Evolutionary conservation across 2,888 invertebrate genomes (phyloP).

Genomic region (Schizaphis graminum): DNA sequence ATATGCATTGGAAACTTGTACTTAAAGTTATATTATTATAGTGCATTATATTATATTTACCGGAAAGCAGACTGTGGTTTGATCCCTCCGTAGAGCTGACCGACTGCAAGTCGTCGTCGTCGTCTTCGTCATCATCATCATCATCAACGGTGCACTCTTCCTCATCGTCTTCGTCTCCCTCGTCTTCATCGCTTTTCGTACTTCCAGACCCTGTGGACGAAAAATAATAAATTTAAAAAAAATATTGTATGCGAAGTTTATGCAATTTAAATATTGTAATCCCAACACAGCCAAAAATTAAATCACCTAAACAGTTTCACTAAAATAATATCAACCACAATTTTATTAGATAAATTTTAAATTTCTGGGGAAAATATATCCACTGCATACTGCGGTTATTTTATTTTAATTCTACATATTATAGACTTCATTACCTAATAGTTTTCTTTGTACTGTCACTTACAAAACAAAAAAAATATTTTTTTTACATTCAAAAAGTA

Average conservation of each 20-base stretch:
- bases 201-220: conserved; percentile 39
- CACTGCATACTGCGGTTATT: neutral
- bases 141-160: conserved; percentile 54
- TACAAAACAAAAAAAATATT: neutral
- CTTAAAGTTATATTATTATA: neutral
- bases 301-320: neutral
- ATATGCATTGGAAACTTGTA: neutral
- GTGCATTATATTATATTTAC: conserved; percentile 10
- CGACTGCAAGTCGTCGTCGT: conserved; percentile 32
- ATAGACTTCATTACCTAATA: neutral
- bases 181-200: conserved; percentile 54
- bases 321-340: neutral
- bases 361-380: neutral
- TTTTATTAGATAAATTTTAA: neutral
- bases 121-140: conserved; percentile 28
- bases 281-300: neutral
- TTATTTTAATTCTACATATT: neutral
- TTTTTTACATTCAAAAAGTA: neutral
- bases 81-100: conserved; percentile 45
- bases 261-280: neutral
- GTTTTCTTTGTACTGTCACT: neutral
- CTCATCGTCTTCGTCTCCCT: conserved; percentile 57
- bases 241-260: neutral
- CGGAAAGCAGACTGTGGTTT: conserved; percentile 53
- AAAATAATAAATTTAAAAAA: neutral